Evolutionary conservation across 2,797 vertebrate species (phyloP), one percentile per base, ranked within the genome.

Genomic region (Cichlasoma orientale): DNA sequence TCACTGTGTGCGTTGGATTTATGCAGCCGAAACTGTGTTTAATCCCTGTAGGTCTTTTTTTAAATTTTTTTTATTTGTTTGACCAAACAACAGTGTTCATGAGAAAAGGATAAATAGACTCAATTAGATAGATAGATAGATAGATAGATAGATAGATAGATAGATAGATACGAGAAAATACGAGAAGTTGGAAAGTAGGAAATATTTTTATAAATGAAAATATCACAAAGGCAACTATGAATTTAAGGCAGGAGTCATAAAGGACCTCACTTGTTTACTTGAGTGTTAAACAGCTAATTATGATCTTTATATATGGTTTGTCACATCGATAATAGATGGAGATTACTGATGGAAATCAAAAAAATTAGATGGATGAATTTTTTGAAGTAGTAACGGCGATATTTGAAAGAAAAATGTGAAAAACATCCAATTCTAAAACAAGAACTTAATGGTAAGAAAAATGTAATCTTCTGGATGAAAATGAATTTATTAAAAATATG

Each of bases 21-120:
- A 68, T 0, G 0, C 7, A 52, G 6, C 29, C 41, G 13, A 68
- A 31, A 31, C n/a, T n/a, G 0, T 29, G 25, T 31, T 68, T 50
- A 31, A 0, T 50, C 44, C 18, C 50, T 50, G 23, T 50, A 29
- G 16, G 2, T 12, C 41, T 25, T 29, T 1, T 68, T 50, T 68
- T 50, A 16, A n/a, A n/a, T n/a, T n/a, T n/a, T 47, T 47, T 47
- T 5, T 36, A 11, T 25, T 25, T 61, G 21, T 61, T 61, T 25
- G 44, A 44, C 14, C 59, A 66, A 0, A 66, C 21, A 0, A 44
- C 16, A 63, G 59, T 27, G 44, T 66, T 27, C 25, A 9, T 19
- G 2, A 44, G 38, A 66, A 66, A 66, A 66, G 3, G 16, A 33
- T 31, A 31, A 6, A 31, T 33, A 33, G 31, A 31, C 31, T 31